Base-by-base conservation (phyloP, 2,797 vertebrate species). In the Danionella dracula region DNA sequence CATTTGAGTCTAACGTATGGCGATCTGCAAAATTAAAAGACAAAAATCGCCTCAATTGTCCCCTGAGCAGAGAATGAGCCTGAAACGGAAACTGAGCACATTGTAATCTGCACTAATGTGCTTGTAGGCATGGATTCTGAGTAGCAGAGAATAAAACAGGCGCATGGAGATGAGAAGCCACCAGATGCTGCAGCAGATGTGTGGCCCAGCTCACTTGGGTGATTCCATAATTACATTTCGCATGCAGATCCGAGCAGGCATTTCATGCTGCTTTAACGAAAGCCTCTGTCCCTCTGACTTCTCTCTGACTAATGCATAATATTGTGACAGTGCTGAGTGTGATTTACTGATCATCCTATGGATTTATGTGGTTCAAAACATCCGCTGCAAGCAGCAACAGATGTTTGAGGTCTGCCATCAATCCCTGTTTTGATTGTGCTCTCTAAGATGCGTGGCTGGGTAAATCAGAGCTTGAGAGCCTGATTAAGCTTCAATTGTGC, bases 161-260 rank as follows among this genome's bases (percentile, higher is more conserved):
- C 79, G 80, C 72, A 74, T 80, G 77, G 79, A 82, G 73, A 80
- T 76, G 81, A 76, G 72, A 58, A 35, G 44, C 56, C 74, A 64
- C 82, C 87, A 85, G 87, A 89, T 90, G 89, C 82, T 85, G 81
- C 85, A 83, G 83, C 89, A 91, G 89, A 90, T 91, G 89, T 90
- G 88, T 83, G 81, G 77, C 79, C 70, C 75, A 71, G 61, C 83
- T 73, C 72, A 78, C 72, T 63, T 70, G 77, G 71, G 70, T 73
- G 77, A 72, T 53, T 76, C 72, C 86, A 85, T 89, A 90, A 91
- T 90, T 87, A 89, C 87, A 90, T 89, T 87, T 88, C 84, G 85
- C 87, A 87, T 82, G 81, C 78, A 78, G 77, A 80, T 72, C 62
- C 79, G 79, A 71, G 78, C 60, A 79, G 77, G 65, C 81, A 56